Base-by-base conservation (phyloP, 2,888 invertebrate species). In the Hydrotaea cyrtoneurina region DNA sequence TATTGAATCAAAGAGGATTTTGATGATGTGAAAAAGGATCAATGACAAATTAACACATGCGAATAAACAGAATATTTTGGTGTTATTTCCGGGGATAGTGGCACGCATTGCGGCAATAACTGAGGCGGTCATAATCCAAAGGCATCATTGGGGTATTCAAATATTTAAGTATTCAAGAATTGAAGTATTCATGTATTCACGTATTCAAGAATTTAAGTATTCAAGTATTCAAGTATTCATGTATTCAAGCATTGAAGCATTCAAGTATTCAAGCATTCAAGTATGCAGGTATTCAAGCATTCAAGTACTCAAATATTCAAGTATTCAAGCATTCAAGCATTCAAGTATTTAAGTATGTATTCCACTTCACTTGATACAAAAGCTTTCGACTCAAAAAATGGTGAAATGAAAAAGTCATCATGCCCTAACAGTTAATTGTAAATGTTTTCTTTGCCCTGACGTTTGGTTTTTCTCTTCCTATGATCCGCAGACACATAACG, bases 1-100 rank as follows among this genome's bases (percentile, higher is more conserved):
- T 26, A 15, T 59, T 23, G 10, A 59, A 59, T 59, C 23, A 43
- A 43, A 66, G 17, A 66, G 64, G 17, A 69, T 46, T n/a, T 46
- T 21, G 11, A 59, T 23, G 46, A 59, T 23, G 46, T 17, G 39
- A 5, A n/a, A 46, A 26, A 69, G 39, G 13, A 46, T 69, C 66
- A 69, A 15, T 69, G 15, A 69, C 15, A 46, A 46, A 46, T 46
- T 69, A 69, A 46, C 21, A 69, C 15, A 23, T 64, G n/a, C 11
- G 17, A 19, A 36, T 26, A 64, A 64, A 39, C 17, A 36, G 64
- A 3, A 36, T 59, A 11, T 59, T 15, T 23, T 59, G 2, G 50
- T 31, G 7, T 50, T n/a, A 50, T 50, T 43, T 43, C 2, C 5
- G 15, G 50, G n/a, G 7, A 50, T n/a, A n/a, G n/a, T n/a, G n/a